Percentiles rank a stretch among this genome's conserved stretches.
phyloP scores from a whole-genome alignment of 2,888 invertebrate species.

The Dolichomitus sp. region DNA sequence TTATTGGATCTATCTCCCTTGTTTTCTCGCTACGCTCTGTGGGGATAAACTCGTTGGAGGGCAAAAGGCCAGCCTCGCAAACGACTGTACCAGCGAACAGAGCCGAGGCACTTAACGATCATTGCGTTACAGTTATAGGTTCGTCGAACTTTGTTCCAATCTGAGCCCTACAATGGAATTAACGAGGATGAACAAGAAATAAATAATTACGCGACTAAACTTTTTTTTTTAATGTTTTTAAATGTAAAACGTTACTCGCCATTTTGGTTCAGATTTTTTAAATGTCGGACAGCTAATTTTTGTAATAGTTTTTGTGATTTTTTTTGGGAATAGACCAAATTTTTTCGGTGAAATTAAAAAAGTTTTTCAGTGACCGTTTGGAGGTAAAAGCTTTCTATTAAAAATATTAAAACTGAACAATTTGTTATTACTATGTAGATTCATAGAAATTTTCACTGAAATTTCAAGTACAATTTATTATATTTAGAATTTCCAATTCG shows the following conservation, averaged over 20 bases:
- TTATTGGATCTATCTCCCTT: slow-evolving; percentile 57
- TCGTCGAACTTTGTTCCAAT: slow-evolving; percentile 10
- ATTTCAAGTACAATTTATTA: too few species aligned
- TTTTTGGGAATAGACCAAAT: too few species aligned
- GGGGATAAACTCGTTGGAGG: not conserved
- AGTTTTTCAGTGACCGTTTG: too few species aligned
- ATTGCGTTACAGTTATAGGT: slow-evolving; percentile 51
- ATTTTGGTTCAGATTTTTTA: not conserved
- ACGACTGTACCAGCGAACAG: slow-evolving; percentile 11
- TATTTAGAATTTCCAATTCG: too few species aligned
- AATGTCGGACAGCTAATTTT: not conserved
- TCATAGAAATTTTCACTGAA: too few species aligned
- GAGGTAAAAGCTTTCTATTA: too few species aligned
- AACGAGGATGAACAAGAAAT: not conserved
- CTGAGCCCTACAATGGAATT: not conserved
- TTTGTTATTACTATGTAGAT: too few species aligned
- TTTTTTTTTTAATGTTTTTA: not conserved
- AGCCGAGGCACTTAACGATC: slow-evolving; percentile 43
- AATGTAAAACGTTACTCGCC: not conserved
- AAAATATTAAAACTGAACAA: too few species aligned
- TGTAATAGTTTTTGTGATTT: too few species aligned
- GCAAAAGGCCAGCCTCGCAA: slow-evolving; percentile 5
- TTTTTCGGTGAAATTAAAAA: too few species aligned
- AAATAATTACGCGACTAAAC: not conserved
- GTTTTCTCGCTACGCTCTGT: slow-evolving; percentile 2